Evolutionary conservation across 2,888 invertebrate genomes (phyloP).

Genomic region (Xylota sylvarum): DNA sequence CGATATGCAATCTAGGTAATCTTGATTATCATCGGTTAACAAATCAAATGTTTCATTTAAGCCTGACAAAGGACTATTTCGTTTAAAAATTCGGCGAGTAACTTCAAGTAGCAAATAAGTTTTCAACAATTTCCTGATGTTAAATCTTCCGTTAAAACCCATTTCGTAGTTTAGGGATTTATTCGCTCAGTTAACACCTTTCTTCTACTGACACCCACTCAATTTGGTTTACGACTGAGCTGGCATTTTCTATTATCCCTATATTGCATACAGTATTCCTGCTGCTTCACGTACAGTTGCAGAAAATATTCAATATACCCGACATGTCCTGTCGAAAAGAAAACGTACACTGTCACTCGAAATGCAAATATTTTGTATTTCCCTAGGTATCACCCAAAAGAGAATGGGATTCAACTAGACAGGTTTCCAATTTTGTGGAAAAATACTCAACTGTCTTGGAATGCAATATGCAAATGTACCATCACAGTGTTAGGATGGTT

Average conservation of each 20-base stretch:
- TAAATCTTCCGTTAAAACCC: background rate
- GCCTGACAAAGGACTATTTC: too few relatives aligned
- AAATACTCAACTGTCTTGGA: constrained; percentile 50
- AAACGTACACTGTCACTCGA: constrained; percentile 10
- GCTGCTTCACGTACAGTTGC: background rate
- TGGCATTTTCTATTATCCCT: constrained; percentile 24
- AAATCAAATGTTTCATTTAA: too few relatives aligned
- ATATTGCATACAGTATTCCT: background rate
- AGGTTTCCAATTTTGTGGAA: constrained; percentile 66
- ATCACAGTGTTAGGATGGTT: constrained; percentile 19
- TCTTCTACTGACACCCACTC: background rate
- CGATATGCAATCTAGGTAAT: too few relatives aligned
- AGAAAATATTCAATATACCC: constrained; percentile 22
- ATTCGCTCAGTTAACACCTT: background rate
- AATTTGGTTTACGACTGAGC: constrained; percentile 2
- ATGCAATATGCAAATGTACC: constrained; percentile 52
- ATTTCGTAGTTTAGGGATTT: background rate
- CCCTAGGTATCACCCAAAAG: constrained; percentile 5
- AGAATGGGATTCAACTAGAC: constrained; percentile 40
- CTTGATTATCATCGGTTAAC: too few relatives aligned
- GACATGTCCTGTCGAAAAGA: constrained; percentile 5
- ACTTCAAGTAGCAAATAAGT: too few relatives aligned
- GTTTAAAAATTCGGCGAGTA: too few relatives aligned
- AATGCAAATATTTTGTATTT: constrained; percentile 29
- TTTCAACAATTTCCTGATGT: background rate